phyloP scores from a whole-genome alignment of 2,797 vertebrate species.

The Prunella strophiata region DNA sequence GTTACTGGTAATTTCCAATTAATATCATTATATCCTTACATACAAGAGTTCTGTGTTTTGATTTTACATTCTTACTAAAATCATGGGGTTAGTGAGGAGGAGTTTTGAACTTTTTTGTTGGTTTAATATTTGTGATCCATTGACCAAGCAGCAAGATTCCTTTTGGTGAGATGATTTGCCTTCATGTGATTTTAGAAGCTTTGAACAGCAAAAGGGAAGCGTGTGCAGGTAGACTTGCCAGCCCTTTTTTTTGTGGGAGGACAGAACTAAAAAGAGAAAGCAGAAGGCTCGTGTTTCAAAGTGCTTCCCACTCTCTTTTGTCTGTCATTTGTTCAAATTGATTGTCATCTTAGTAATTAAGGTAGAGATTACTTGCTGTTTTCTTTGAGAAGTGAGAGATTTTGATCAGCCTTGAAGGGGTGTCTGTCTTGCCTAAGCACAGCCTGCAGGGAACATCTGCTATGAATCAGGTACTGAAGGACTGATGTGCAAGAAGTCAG shows the following conservation, averaged over 20 bases:
- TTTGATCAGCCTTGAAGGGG: not conserved
- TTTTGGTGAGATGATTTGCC: not conserved
- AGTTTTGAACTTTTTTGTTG: not conserved
- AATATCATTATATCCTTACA: not conserved
- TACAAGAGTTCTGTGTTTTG: not conserved
- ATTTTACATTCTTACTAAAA: not conserved
- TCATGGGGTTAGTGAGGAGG: not conserved
- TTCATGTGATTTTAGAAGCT: not conserved
- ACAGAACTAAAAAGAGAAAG: not conserved
- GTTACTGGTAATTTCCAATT: not conserved
- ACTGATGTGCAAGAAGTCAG: not conserved
- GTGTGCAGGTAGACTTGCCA: not conserved
- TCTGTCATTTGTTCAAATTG: not conserved
- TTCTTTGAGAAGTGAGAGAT: not conserved
- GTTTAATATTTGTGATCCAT: not conserved
- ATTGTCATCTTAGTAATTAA: constrained; percentile 6
- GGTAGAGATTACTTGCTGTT: constrained; percentile 10
- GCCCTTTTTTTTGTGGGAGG: not conserved
- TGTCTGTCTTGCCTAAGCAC: not conserved
- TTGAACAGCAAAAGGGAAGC: not conserved
- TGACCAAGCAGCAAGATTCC: not conserved
- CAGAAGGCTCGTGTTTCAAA: not conserved
- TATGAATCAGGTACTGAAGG: not conserved
- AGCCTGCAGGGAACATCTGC: not conserved
- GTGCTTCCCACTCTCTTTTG: not conserved